Percentiles rank a stretch among this genome's conserved stretches.
Conservation (phyloP, 2,113 vertebrate genomes). For the Pedionomus torquatus region DNA sequence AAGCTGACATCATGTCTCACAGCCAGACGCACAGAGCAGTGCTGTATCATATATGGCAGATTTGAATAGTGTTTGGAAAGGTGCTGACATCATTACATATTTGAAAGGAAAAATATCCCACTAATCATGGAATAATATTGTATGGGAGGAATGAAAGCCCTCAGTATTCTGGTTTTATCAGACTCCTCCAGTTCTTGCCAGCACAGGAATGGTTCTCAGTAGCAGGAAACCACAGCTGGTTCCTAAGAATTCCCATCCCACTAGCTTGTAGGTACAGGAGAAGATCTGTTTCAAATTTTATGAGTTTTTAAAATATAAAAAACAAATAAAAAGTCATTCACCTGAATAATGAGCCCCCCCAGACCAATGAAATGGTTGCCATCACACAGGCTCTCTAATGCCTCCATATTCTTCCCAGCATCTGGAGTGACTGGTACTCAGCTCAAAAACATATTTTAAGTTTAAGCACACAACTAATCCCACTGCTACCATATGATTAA, state of each 20-base stretch:
- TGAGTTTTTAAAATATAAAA: neutral
- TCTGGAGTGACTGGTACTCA: neutral
- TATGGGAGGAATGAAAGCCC: neutral
- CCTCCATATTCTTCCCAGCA: neutral
- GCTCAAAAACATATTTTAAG: neutral
- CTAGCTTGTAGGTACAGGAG: neutral
- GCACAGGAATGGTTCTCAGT: accelerated
- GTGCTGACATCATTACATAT: neutral
- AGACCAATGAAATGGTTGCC: neutral
- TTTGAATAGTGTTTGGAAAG: neutral
- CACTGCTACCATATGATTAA: neutral
- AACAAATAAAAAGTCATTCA: neutral
- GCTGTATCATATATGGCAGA: neutral
- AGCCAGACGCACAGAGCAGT: neutral
- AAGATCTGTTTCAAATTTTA: neutral
- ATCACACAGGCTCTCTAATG: neutral
- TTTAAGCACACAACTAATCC: neutral
- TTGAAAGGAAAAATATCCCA: neutral
- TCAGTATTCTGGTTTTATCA: neutral
- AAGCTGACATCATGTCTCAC: conserved; percentile 54
- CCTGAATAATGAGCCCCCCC: neutral
- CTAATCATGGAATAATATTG: neutral
- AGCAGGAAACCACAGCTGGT: accelerated
- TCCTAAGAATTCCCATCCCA: neutral
- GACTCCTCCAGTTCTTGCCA: neutral